Evolutionary conservation across 2,113 vertebrate species (phyloP), one percentile per base, ranked within the genome.

Genomic region (Cottus gobio): DNA sequence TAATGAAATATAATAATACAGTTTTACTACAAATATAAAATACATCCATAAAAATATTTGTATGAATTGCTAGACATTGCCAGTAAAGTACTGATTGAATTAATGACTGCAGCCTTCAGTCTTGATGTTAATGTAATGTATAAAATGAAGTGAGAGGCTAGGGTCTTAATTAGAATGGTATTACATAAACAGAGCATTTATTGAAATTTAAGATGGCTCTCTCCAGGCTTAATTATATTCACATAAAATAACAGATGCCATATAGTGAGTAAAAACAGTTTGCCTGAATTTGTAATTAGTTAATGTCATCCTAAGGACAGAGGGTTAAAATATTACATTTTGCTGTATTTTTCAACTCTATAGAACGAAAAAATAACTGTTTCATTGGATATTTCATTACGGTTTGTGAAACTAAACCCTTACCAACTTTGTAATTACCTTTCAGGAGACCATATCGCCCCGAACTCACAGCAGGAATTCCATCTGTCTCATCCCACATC

Each of bases 401-500:
- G n/a, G 10, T 62, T 20, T 69, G 10, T 62, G 4, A 50, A 56
- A 60, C 46, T 3, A 52, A 65, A 26, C 44, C 1, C n/a, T 57
- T 57, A 75, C 58, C 31, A 22, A 70, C 4, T 9, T 82, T 50
- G 31, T 31, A 28, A 64, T 69, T 57, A 66, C 13, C 52, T 30
- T 75, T 54, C 70, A 95, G 94, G 92, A 50, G 82, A 88, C 18
- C 50, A 73, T 24, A 60, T 67, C 15, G 39, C 87, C 78, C 73
- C 34, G 26, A 90, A 86, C 30, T 89, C 91, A 44, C 88, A 91
- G 64, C 92, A 90, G 60, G 87, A 83, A 71, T 83, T 87, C 18
- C 92, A 62, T 30, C 79, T 71, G 83, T 61, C 93, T 73, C 70
- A 74, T 83, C 39, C 81, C 75, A 72, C 84, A 83, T 48, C 83